Evolutionary conservation across 2,888 invertebrate species (phyloP).

Genomic region (Galeopsomyia nigrocyanea): DNA sequence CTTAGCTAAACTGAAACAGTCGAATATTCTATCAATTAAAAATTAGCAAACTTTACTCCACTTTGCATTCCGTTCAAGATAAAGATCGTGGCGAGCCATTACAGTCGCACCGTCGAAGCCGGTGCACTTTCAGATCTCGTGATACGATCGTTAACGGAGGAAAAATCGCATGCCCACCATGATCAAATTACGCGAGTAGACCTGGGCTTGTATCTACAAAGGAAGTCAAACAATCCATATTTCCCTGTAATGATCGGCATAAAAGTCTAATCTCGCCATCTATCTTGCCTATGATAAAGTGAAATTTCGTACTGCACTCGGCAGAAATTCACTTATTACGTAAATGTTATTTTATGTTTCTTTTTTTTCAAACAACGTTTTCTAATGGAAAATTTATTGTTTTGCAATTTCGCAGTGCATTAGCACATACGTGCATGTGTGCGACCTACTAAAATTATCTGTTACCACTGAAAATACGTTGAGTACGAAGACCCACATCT

Average conservation of each 20-base stretch:
- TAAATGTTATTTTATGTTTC: too few species aligned
- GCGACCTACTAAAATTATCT: too few species aligned
- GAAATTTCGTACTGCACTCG: neutral
- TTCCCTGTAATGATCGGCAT: constrained; percentile 26
- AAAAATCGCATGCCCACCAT: constrained; percentile 31
- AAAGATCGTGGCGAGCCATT: constrained; percentile 30
- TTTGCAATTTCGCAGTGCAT: too few species aligned
- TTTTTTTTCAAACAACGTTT: too few species aligned
- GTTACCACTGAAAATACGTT: too few species aligned
- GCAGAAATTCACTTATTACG: too few species aligned
- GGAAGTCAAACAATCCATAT: constrained; percentile 39
- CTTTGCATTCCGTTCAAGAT: constrained; percentile 41
- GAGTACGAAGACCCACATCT: too few species aligned
- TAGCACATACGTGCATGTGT: too few species aligned
- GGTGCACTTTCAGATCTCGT: constrained; percentile 44
- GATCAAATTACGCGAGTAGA: constrained; percentile 25
- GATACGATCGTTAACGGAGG: constrained; percentile 38
- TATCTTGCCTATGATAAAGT: constrained; percentile 10
- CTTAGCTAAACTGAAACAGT: too few species aligned
- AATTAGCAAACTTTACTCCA: constrained; percentile 26
- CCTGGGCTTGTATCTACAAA: constrained; percentile 12
- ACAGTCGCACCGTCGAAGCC: constrained; percentile 12
- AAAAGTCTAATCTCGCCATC: neutral
- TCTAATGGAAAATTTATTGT: too few species aligned
- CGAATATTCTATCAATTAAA: neutral